Evolutionary conservation across 1,140 invertebrate genomes (phyloP), one percentile per base, ranked within the genome.

Genomic region (Euwallacea similis): DNA sequence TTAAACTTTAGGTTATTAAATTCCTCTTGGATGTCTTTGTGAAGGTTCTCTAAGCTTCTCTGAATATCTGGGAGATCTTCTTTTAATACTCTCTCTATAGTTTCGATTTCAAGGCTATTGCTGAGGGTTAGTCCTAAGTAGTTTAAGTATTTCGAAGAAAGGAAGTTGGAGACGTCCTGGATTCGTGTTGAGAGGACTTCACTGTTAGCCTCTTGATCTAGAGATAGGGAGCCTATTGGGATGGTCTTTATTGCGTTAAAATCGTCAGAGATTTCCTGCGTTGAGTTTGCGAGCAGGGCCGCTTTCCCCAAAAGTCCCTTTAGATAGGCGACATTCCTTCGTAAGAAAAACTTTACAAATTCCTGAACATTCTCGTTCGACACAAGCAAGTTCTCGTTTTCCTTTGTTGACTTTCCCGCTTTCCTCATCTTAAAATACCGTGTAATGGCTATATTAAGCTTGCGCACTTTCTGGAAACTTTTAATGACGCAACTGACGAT

Each of bases 101-200:
- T 1, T 33, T 3, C 7, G 7, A 54, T 16, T 7, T 2, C 10
- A n/a, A 67, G 9, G 8, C 46, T 42, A 2, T 63, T 15, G 59
- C 60, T 44, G 15, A 71, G 69, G 55, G 50, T 15, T 47, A 73
- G n/a, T 11, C 71, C 71, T n/a, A 75, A 15, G 54, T 75, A 75
- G 44, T 70, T 73, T 7, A 75, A 42, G 43, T 68, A 71, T 46
- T 75, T 75, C 16, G 74, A 75, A 2, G 58, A 13, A 10, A 75
- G 21, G n/a, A 72, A 66, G 7, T 44, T 65, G 60, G 58, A 55
- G 13, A 75, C 15, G 55, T 75, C 74, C 16, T 75, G 54, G 16
- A 56, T n/a, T 56, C 16, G 10, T 13, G 6, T 11, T 56, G 16
- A 2, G 8, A 16, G 10, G 11, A 56, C 8, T 0, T 56, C 54